These are phyloP conservation scores for Gibbula magus DNA, from an alignment of 2,888 invertebrate species.

Conservation along the genomic window DNA sequence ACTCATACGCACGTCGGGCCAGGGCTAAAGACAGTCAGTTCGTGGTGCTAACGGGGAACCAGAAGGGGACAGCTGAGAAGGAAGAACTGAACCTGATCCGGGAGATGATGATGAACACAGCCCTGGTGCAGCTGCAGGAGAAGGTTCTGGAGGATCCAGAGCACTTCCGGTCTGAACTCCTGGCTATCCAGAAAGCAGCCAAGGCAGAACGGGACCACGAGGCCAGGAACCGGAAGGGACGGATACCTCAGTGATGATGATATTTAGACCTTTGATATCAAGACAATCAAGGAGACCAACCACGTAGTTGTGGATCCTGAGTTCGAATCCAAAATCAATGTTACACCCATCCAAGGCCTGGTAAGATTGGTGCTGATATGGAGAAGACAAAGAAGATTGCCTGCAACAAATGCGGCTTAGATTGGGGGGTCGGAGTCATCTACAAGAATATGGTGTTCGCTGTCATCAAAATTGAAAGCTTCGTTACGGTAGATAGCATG, in stretches of 20 bases:
- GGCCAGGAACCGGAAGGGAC: conserved; percentile 19
- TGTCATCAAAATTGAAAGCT: conserved; percentile 52
- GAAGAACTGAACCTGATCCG: conserved; percentile 68
- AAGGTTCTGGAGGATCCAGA: conserved; percentile 37
- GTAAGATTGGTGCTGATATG: conserved; percentile 37
- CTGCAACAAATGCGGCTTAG: conserved; percentile 52
- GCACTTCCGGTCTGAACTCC: conserved; percentile 39
- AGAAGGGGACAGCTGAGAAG: conserved; percentile 62
- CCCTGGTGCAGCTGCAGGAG: conserved; percentile 53
- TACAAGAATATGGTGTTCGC: conserved; percentile 51
- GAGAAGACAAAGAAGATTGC: conserved; percentile 42
- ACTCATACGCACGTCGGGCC: conserved; percentile 67
- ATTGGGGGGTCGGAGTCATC: conserved; percentile 52
- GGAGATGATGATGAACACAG: conserved; percentile 69
- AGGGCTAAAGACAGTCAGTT: conserved; percentile 67
- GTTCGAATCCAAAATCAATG: conserved; percentile 42
- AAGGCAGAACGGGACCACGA: conserved; percentile 52
- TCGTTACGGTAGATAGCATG: conserved; percentile 49
- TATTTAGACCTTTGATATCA: conserved; percentile 58
- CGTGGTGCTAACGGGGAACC: conserved; percentile 57
- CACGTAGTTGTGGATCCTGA: conserved; percentile 58
- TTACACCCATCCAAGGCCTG: conserved; percentile 31
- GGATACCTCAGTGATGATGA: conserved; percentile 42
- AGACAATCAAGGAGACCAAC: conserved; percentile 58
- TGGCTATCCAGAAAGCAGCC: conserved; percentile 49